phyloP scores from a whole-genome alignment of 2,888 invertebrate species.

The Ennomos fuscantarius region DNA sequence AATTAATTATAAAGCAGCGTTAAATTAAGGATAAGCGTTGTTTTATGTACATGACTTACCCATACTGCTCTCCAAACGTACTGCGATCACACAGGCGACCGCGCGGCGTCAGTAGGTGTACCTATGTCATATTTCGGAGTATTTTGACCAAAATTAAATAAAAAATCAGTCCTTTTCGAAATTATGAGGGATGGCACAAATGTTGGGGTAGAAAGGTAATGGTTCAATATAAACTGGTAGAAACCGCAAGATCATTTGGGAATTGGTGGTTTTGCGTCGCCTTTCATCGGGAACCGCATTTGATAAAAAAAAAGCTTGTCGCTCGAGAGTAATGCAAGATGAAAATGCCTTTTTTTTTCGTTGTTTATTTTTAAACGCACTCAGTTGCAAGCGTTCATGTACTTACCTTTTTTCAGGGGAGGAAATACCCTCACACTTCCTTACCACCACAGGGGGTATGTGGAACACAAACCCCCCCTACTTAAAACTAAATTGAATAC shows the following conservation, averaged over 20 bases:
- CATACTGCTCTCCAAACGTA: constrained; percentile 1
- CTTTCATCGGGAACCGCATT: neutral
- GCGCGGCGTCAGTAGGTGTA: constrained; percentile 14
- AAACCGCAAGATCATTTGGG: constrained; percentile 30
- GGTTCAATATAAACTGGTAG: constrained; percentile 18
- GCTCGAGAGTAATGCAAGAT: too few relatives aligned
- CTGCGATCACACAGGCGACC: constrained; percentile 6
- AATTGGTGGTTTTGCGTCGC: constrained; percentile 45
- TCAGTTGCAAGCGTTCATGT: too few relatives aligned
- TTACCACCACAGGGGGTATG: too few relatives aligned
- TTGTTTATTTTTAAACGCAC: too few relatives aligned
- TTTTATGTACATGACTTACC: neutral
- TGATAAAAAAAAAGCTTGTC: too few relatives aligned
- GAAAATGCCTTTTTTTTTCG: too few relatives aligned
- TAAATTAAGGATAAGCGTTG: too few relatives aligned
- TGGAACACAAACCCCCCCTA: too few relatives aligned
- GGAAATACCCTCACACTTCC: too few relatives aligned
- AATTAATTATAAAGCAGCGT: too few relatives aligned
- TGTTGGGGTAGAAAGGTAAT: constrained; percentile 8
- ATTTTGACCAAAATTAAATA: constrained; percentile 9
- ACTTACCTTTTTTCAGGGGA: too few relatives aligned
- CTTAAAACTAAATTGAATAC: too few relatives aligned
- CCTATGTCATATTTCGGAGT: constrained; percentile 9
- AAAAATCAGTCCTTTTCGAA: neutral
- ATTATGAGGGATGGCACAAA: constrained; percentile 13